Percentiles rank a stretch among this genome's conserved stretches.
Conservation (phyloP, 1,140 invertebrate genomes). For the Cydia splendana region DNA sequence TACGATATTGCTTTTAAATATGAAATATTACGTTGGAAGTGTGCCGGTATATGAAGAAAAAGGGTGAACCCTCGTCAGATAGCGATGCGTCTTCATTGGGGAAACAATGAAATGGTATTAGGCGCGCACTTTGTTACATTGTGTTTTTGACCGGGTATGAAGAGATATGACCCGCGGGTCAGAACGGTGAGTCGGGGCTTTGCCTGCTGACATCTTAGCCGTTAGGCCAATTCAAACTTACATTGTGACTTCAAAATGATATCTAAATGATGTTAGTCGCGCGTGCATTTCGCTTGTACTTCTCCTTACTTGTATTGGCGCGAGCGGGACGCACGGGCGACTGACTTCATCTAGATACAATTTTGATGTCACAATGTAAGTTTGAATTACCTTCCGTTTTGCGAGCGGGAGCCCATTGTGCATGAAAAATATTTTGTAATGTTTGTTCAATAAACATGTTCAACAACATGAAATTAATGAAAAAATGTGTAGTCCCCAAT, state of each 20-base stretch:
- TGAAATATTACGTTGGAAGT: slow-evolving; percentile 67
- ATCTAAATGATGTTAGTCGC: no score
- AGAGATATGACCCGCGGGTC: slow-evolving; percentile 20
- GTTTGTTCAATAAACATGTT: background rate
- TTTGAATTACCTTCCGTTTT: background rate
- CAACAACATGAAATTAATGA: background rate
- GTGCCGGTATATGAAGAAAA: slow-evolving; percentile 68
- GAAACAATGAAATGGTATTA: slow-evolving; percentile 56
- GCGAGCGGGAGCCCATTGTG: background rate
- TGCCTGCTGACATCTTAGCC: slow-evolving; percentile 5
- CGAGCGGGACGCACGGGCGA: no score
- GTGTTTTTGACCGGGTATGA: slow-evolving; percentile 30
- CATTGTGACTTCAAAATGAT: no score
- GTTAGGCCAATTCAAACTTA: no score
- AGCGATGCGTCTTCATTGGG: slow-evolving; percentile 58
- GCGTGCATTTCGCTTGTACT: no score
- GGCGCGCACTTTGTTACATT: slow-evolving; percentile 36
- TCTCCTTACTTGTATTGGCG: no score
- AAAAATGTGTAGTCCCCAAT: no score
- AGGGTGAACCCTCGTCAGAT: slow-evolving; percentile 65
- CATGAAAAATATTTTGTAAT: background rate
- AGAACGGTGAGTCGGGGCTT: slow-evolving; percentile 3
- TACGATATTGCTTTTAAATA: slow-evolving; percentile 74
- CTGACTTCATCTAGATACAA: no score
- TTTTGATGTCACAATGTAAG: no score